Evolutionary conservation across 2,797 vertebrate species (phyloP).

Genomic region (Rousettus madagascariensis): DNA sequence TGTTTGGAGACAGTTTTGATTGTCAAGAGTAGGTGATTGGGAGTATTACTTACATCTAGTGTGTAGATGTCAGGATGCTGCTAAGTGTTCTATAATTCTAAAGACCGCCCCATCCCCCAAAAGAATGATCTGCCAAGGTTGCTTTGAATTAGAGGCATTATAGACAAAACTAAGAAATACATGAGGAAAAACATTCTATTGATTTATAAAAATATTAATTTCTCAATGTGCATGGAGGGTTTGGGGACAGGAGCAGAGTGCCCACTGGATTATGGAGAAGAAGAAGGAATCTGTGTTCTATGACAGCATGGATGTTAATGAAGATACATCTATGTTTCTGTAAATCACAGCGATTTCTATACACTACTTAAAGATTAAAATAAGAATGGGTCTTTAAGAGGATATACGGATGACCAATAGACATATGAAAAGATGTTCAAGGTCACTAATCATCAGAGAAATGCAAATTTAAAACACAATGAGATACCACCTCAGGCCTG

Average conservation of each 20-base stretch:
- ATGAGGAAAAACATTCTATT: not conserved
- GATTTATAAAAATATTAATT: not conserved
- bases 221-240: fast-evolving
- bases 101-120: fast-evolving
- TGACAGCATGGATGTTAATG: not conserved
- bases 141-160: not conserved
- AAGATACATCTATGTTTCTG: not conserved
- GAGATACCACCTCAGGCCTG: no score
- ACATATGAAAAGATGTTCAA: no score
- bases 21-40: not conserved
- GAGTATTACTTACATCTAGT: not conserved
- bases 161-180: not conserved
- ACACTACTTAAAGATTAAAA: not conserved
- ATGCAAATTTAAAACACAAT: no score
- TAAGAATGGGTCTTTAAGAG: not conserved
- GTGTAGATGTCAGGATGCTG: not conserved
- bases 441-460: no score
- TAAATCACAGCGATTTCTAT: not conserved
- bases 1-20: not conserved
- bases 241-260: not conserved
- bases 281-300: not conserved
- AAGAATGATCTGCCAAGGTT: not conserved
- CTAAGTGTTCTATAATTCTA: not conserved
- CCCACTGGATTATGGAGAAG: not conserved
- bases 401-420: no score